Conservation (phyloP, 2,888 invertebrate genomes). For the Acleris literana region DNA sequence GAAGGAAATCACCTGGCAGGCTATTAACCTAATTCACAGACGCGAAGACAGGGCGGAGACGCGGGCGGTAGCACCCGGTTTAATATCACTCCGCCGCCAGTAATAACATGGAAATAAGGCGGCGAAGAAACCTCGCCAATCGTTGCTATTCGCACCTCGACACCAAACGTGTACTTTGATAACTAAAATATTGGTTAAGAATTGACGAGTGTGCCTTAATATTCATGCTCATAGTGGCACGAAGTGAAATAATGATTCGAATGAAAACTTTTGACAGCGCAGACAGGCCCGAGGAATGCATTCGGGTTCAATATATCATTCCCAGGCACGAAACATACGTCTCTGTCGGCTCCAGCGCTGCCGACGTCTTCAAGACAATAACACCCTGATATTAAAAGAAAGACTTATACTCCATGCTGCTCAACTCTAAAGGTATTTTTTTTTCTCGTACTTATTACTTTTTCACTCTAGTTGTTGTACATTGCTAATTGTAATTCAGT, state of each 20-base stretch:
- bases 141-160: slow-evolving; percentile 74
- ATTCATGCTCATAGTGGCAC: slow-evolving; percentile 1
- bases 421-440: slow-evolving; percentile 14
- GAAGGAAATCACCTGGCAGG: slow-evolving; percentile 82
- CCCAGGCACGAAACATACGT: slow-evolving; percentile 36
- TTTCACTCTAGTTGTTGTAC: background rate
- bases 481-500: background rate
- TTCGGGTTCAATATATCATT: slow-evolving; percentile 37
- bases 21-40: slow-evolving; percentile 84
- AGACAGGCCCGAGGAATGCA: slow-evolving; percentile 35
- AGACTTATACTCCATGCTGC: slow-evolving; percentile 24
- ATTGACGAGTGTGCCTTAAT: slow-evolving; percentile 7
- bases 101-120: slow-evolving; percentile 83
- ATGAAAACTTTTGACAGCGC: slow-evolving; percentile 30
- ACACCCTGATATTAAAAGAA: slow-evolving; percentile 35
- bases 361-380: slow-evolving; percentile 36
- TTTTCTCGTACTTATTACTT: slow-evolving; percentile 1
- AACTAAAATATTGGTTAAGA: slow-evolving; percentile 39
- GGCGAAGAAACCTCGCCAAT: slow-evolving; percentile 77
- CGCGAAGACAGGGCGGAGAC: slow-evolving; percentile 81
- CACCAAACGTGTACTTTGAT: slow-evolving; percentile 54
- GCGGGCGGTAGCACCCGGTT: slow-evolving; percentile 74
- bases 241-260: slow-evolving; percentile 20
- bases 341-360: slow-evolving; percentile 35
- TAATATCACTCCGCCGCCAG: slow-evolving; percentile 80